Evolutionary conservation across 1,140 invertebrate genomes (phyloP).

Genomic region (Drosophila malerkotliana): DNA sequence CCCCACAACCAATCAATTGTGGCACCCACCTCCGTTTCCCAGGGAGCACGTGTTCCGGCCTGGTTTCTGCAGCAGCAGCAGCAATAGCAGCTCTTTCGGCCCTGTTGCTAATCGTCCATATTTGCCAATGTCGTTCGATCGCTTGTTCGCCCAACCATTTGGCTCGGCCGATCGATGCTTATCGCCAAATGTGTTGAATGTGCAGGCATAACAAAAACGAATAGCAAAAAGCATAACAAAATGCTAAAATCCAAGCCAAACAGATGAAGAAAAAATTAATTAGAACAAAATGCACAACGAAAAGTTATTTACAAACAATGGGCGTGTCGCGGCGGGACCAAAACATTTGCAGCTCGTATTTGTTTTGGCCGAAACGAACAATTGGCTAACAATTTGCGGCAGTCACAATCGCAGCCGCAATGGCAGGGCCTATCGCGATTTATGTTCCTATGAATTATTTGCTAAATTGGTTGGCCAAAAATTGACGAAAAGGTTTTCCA

Average conservation of each 20-base stretch:
- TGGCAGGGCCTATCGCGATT: constrained; percentile 77
- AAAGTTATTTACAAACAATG: constrained; percentile 77
- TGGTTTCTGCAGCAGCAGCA: constrained; percentile 11
- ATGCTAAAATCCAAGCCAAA: constrained; percentile 23
- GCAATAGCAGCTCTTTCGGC: constrained; percentile 10
- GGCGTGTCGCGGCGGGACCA: constrained; percentile 55
- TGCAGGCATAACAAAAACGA: constrained; percentile 32
- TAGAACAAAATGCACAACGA: constrained; percentile 77
- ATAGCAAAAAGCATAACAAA: constrained; percentile 29
- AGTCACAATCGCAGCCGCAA: constrained; percentile 64
- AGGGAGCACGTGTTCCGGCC: constrained; percentile 28
- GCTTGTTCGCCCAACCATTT: constrained; percentile 37
- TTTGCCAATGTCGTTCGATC: constrained; percentile 75
- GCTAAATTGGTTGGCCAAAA: constrained; percentile 70
- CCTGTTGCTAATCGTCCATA: constrained; percentile 73
- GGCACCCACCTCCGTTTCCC: constrained; percentile 13
- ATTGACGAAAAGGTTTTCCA: constrained; percentile 74
- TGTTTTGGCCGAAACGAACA: constrained; percentile 67
- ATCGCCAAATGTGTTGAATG: constrained; percentile 78
- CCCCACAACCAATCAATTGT: constrained; percentile 2
- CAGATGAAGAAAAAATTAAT: constrained; percentile 72
- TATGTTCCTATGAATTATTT: constrained; percentile 79
- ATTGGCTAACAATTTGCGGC: constrained; percentile 77
- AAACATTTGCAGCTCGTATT: constrained; percentile 64
- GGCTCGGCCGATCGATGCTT: constrained; percentile 59